These are phyloP conservation scores for Neria commutata DNA, from an alignment of 2,888 invertebrate genomes.

Conservation along the genomic window DNA sequence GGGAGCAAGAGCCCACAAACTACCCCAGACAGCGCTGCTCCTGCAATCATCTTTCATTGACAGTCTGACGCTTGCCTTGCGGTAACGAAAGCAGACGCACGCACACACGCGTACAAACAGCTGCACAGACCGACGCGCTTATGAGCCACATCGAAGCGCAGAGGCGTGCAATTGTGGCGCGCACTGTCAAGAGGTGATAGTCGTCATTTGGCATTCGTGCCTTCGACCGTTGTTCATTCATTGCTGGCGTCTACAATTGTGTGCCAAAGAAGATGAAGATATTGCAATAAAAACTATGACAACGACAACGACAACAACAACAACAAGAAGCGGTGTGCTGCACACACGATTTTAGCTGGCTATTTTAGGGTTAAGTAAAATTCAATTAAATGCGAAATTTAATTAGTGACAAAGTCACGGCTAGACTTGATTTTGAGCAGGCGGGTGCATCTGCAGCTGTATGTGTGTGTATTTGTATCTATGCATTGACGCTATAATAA, in stretches of 20 bases:
- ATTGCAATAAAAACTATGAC: too few relatives aligned
- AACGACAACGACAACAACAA: too few relatives aligned
- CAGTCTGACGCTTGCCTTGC: conserved; percentile 25
- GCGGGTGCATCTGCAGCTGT: conserved; percentile 31
- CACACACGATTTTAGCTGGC: too few relatives aligned
- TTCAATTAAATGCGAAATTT: conserved; percentile 24
- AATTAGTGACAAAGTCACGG: conserved; percentile 21
- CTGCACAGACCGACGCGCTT: too few relatives aligned
- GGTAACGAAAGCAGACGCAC: conserved; percentile 18
- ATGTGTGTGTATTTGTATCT: not conserved
- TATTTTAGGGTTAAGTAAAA: conserved; percentile 13
- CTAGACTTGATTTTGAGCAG: too few relatives aligned
- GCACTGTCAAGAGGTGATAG: conserved; percentile 2
- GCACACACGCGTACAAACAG: too few relatives aligned
- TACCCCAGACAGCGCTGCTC: not conserved
- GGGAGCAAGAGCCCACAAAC: too few relatives aligned
- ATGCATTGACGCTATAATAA: not conserved
- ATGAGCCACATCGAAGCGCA: too few relatives aligned
- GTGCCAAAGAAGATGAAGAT: too few relatives aligned
- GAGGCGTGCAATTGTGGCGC: too few relatives aligned
- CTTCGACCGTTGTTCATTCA: not conserved
- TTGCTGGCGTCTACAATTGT: not conserved
- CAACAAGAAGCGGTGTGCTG: too few relatives aligned
- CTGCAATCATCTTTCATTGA: conserved; percentile 12
- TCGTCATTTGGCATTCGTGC: not conserved